Evolutionary conservation across 2,113 vertebrate species (phyloP).

Genomic region (Festucalex cinctus): DNA sequence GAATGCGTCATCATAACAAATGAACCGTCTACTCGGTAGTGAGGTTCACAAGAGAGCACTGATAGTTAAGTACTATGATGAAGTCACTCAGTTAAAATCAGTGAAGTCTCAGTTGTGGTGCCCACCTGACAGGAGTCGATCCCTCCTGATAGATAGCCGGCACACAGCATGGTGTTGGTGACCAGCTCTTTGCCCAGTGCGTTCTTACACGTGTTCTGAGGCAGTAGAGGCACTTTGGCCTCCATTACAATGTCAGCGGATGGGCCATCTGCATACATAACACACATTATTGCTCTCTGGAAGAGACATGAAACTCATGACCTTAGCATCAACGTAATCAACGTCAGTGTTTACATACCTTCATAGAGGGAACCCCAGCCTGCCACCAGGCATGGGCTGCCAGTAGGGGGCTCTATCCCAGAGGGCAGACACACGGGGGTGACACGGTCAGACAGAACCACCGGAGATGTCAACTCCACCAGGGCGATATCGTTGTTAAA

Average conservation of each 20-base stretch:
- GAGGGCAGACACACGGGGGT: constrained; percentile 86
- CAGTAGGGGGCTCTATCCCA: constrained; percentile 74
- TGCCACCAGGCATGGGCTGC: constrained; percentile 82
- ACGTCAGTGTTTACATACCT: constrained; percentile 69
- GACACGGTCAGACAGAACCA: constrained; percentile 59
- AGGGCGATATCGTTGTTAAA: constrained; percentile 90
- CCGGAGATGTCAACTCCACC: constrained; percentile 82
- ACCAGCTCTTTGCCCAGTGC: constrained; percentile 82
- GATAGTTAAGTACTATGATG: background rate
- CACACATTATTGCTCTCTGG: background rate
- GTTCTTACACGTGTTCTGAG: constrained; percentile 79
- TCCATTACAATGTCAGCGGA: constrained; percentile 85
- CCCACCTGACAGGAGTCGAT: constrained; percentile 91
- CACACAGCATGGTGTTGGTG: constrained; percentile 90
- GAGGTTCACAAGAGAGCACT: background rate
- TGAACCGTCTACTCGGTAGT: background rate
- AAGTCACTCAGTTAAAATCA: background rate
- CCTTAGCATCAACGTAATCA: background rate
- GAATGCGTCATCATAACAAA: background rate
- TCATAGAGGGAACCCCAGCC: constrained; percentile 94
- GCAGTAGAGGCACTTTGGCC: constrained; percentile 84
- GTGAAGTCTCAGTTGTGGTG: background rate
- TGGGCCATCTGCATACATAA: constrained; percentile 78
- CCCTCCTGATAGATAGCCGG: constrained; percentile 85
- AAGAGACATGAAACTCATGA: background rate